Evolutionary conservation across 30 jellyfish, hydroid and myxozoan species (phyloP).

Genomic region (Hydra vulgaris): DNA sequence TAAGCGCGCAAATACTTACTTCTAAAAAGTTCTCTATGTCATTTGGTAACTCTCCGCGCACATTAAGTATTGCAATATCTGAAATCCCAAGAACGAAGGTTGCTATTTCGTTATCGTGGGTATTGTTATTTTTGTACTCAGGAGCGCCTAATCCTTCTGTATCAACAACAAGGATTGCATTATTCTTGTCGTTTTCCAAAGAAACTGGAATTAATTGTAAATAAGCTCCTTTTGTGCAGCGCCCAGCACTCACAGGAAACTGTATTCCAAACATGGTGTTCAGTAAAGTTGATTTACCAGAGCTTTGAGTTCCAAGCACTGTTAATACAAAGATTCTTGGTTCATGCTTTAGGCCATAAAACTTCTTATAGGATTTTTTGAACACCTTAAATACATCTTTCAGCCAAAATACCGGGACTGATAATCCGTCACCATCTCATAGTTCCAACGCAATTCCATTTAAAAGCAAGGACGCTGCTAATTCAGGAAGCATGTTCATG

Average conservation of each 20-base stretch:
- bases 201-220: constrained; percentile 17
- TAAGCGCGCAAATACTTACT: too few species aligned
- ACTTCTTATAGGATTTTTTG: background rate
- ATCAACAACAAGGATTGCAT: constrained; percentile 10
- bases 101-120: constrained; percentile 19
- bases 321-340: constrained; percentile 12
- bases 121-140: background rate
- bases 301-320: too few species aligned
- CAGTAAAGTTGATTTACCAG: constrained; percentile 22
- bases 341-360: background rate
- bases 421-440: constrained; percentile 18
- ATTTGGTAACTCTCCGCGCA: constrained; percentile 8
- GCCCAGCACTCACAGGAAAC: constrained; percentile 29
- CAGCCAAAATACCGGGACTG: constrained; percentile 16
- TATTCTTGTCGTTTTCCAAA: background rate
- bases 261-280: constrained; percentile 26
- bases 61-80: constrained; percentile 15
- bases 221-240: constrained; percentile 24
- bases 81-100: constrained; percentile 13
- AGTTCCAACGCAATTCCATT: constrained; percentile 14
- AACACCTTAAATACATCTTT: background rate
- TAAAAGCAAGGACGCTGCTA: constrained; percentile 16
- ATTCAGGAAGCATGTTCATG: background rate
- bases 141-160: constrained; percentile 25
- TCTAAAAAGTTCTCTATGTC: too few species aligned